Percentiles rank a stretch among this genome's conserved stretches.
phyloP scores from a whole-genome alignment of 2,888 invertebrate species.

The Luperina testacea region DNA sequence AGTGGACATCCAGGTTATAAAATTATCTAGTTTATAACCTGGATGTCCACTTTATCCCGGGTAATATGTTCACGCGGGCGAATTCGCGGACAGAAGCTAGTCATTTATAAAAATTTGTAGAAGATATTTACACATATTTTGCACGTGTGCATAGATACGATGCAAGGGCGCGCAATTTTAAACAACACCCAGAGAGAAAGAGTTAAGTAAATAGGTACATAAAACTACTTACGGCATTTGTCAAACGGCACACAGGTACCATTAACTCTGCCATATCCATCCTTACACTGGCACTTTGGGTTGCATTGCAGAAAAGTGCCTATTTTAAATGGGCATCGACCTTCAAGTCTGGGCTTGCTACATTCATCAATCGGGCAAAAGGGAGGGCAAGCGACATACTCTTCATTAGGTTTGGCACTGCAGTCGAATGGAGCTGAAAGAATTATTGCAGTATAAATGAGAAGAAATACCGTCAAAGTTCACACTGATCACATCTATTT shows the following conservation, averaged over 20 bases:
- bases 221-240: slow-evolving; percentile 69
- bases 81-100: too few relatives aligned
- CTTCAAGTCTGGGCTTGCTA: slow-evolving; percentile 65
- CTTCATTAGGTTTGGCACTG: slow-evolving; percentile 65
- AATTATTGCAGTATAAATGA: not conserved
- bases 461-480: not conserved
- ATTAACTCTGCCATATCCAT: slow-evolving; percentile 70
- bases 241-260: slow-evolving; percentile 72
- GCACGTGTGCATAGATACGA: too few relatives aligned
- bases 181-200: not conserved
- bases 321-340: slow-evolving; percentile 69
- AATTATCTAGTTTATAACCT: too few relatives aligned
- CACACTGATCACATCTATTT: not conserved
- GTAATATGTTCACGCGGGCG: too few relatives aligned
- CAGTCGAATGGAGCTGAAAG: slow-evolving; percentile 73
- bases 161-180: not conserved
- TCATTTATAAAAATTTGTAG: too few relatives aligned
- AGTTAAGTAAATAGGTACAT: not conserved
- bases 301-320: slow-evolving; percentile 65
- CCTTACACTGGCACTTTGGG: slow-evolving; percentile 73
- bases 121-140: too few relatives aligned
- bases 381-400: slow-evolving; percentile 72
- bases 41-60: too few relatives aligned
- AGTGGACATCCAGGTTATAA: too few relatives aligned
- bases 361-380: slow-evolving; percentile 74